phyloP scores from a whole-genome alignment of 2,888 invertebrate genomes.

The Microdon myrmicae region DNA sequence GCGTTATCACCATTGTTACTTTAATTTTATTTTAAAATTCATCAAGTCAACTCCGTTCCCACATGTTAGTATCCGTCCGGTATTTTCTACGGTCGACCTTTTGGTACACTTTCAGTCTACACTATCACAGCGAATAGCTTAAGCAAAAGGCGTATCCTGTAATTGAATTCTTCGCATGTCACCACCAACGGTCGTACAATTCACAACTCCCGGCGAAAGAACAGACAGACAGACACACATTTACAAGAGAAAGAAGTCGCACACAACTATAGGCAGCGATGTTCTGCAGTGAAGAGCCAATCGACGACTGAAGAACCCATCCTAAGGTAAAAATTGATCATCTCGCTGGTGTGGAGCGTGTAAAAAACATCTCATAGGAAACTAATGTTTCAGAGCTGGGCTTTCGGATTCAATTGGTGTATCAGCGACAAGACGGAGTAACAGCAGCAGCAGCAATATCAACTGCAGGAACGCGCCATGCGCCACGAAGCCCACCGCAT shows the following conservation, averaged over 20 bases:
- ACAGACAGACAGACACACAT: slow-evolving; percentile 5
- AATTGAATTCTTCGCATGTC: no score
- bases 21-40: no score
- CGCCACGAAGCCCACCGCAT: slow-evolving; percentile 15
- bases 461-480: slow-evolving; percentile 46
- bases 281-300: slow-evolving; percentile 49
- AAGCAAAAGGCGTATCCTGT: no score
- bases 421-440: slow-evolving; percentile 17
- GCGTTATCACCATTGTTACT: no score
- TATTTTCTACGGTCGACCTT: no score
- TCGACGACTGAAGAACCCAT: slow-evolving; percentile 51
- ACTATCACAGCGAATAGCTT: no score
- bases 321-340: slow-evolving; percentile 49
- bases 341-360: slow-evolving; percentile 33
- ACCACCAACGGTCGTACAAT: no score
- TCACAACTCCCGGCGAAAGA: no score
- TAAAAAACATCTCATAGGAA: slow-evolving; percentile 36
- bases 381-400: slow-evolving; percentile 42
- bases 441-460: slow-evolving; percentile 26
- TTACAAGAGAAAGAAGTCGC: slow-evolving; percentile 20
- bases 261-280: slow-evolving; percentile 38
- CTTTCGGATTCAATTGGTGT: slow-evolving; percentile 36
- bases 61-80: no score
- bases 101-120: no score
- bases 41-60: no score